Evolutionary conservation across 2,113 vertebrate species (phyloP).

Genomic region (Equus przewalskii): DNA sequence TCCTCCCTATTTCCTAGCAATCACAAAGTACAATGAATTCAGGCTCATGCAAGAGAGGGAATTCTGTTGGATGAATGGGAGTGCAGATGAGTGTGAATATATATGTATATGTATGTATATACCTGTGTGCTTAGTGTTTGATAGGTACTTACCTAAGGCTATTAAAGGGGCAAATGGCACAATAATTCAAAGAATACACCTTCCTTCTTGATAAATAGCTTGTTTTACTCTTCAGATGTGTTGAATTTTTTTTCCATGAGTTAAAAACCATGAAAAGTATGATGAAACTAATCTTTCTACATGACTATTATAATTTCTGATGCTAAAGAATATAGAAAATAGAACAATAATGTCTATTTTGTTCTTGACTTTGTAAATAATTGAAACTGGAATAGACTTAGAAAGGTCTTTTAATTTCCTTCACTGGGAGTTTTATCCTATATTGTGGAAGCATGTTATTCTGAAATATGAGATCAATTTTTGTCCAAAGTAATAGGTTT

Average conservation of each 20-base stretch:
- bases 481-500: not conserved
- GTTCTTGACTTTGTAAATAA: constrained; percentile 6
- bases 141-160: not conserved
- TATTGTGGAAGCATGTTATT: constrained; percentile 7
- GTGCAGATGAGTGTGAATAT: not conserved
- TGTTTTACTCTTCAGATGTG: not conserved
- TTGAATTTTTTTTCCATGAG: not conserved
- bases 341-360: not conserved
- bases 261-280: not conserved
- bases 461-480: constrained; percentile 14
- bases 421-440: not conserved
- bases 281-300: not conserved
- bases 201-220: not conserved
- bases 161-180: not conserved
- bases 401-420: not conserved
- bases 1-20: not conserved
- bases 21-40: not conserved
- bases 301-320: not conserved
- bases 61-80: not conserved
- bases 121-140: not conserved
- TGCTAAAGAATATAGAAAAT: not conserved
- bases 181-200: not conserved
- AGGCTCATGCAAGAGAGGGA: not conserved
- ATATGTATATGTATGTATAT: not conserved
- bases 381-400: not conserved